Evolutionary conservation across 2,888 invertebrate genomes (phyloP).

Genomic region (Gonocerus acuteangulatus): DNA sequence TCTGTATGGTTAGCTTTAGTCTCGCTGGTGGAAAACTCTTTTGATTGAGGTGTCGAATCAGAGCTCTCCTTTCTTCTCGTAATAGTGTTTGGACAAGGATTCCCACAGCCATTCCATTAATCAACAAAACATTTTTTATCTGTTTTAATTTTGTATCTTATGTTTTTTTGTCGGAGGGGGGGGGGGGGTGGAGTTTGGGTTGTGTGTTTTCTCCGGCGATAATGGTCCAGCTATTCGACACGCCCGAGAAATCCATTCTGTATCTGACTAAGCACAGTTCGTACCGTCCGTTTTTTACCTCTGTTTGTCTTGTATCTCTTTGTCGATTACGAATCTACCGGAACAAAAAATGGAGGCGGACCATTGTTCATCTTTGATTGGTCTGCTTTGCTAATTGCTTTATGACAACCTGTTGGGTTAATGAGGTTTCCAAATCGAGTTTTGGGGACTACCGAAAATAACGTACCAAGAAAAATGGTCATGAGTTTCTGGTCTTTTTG

Average conservation of each 20-base stretch:
- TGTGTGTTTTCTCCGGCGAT: constrained; percentile 17
- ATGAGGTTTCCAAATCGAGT: no score
- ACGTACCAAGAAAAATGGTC: no score
- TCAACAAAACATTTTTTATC: constrained; percentile 13
- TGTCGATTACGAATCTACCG: no score
- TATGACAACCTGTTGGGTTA: no score
- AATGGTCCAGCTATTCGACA: not conserved
- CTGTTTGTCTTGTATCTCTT: no score
- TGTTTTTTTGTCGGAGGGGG: not conserved
- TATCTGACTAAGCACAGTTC: not conserved
- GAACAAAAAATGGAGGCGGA: no score
- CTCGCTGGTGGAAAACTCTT: constrained; percentile 11
- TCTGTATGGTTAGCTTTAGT: constrained; percentile 19
- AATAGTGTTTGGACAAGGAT: constrained; percentile 33
- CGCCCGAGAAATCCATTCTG: not conserved
- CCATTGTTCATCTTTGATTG: no score
- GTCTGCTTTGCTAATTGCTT: no score
- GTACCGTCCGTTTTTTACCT: no score
- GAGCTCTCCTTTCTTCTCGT: constrained; percentile 9
- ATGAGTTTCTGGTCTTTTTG: no score
- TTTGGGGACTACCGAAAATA: no score
- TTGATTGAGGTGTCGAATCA: constrained; percentile 26
- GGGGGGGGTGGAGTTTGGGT: not conserved
- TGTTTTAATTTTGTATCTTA: constrained; percentile 12
- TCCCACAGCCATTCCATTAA: constrained; percentile 24